phyloP scores from a whole-genome alignment of 2,888 invertebrate genomes.

The Phlogophora meticulosa region DNA sequence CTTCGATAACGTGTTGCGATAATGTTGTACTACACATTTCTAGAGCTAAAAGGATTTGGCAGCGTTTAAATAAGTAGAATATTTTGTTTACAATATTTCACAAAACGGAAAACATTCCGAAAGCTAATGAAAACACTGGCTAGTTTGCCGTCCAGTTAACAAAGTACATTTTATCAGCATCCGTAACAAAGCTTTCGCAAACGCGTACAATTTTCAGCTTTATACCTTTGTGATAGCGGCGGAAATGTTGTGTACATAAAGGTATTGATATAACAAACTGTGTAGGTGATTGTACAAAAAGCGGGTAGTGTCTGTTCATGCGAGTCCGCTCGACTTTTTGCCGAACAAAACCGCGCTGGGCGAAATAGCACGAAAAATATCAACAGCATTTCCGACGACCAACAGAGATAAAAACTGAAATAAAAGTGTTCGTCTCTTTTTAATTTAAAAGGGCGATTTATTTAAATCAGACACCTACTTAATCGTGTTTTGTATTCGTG shows the following conservation, averaged over 20 bases:
- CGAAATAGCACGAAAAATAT: slow-evolving; percentile 74
- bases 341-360: slow-evolving; percentile 67
- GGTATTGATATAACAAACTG: slow-evolving; percentile 64
- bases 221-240: slow-evolving; percentile 27
- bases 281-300: slow-evolving; percentile 70
- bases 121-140: slow-evolving; percentile 67
- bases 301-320: slow-evolving; percentile 69
- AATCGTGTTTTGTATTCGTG: slow-evolving; percentile 44
- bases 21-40: not conserved
- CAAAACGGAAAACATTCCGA: slow-evolving; percentile 62
- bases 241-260: slow-evolving; percentile 35
- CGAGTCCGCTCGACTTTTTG: slow-evolving; percentile 71
- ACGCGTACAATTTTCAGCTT: slow-evolving; percentile 46
- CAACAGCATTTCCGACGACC: slow-evolving; percentile 61
- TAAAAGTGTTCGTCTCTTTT: slow-evolving; percentile 41
- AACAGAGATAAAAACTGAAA: slow-evolving; percentile 55
- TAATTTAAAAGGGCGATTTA: slow-evolving; percentile 52
- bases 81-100: slow-evolving; percentile 56
- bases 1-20: not conserved
- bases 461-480: slow-evolving; percentile 52
- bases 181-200: slow-evolving; percentile 34
- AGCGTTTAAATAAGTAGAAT: slow-evolving; percentile 17
- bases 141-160: slow-evolving; percentile 63
- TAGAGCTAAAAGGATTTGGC: not conserved
- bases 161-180: slow-evolving; percentile 66